Evolutionary conservation across 2,888 invertebrate genomes (phyloP).

Genomic region (Sinotaia quadrata): DNA sequence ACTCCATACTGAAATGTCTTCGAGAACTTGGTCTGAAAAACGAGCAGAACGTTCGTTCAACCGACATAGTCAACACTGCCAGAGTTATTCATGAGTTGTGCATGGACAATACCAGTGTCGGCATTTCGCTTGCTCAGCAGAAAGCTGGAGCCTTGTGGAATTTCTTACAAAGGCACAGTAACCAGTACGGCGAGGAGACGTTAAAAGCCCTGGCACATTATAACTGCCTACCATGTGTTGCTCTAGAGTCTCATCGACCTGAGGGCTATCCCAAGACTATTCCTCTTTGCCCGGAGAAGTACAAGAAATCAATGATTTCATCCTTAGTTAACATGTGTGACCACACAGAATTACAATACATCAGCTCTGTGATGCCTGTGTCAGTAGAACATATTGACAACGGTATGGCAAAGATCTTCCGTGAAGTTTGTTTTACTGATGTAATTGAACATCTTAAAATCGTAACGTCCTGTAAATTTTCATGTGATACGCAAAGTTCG

Average conservation of each 20-base stretch:
- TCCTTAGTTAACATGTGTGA: neutral
- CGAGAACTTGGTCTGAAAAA: constrained; percentile 47
- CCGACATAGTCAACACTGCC: neutral
- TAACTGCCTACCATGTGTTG: constrained; percentile 4
- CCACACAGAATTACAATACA: neutral
- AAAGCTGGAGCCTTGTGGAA: constrained; percentile 13
- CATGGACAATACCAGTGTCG: too few relatives aligned
- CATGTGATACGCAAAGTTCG: neutral
- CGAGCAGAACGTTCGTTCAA: constrained; percentile 32
- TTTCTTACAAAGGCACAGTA: neutral
- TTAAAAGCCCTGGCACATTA: neutral
- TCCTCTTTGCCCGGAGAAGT: constrained; percentile 3
- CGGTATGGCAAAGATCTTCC: neutral
- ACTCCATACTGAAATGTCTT: constrained; percentile 37
- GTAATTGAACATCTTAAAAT: constrained; percentile 4
- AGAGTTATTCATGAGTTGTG: neutral
- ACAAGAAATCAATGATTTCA: neutral
- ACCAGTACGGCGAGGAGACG: too few relatives aligned
- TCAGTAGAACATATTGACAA: neutral
- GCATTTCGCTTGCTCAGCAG: neutral
- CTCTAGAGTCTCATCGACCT: neutral
- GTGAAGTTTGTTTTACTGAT: neutral
- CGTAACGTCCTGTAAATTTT: neutral
- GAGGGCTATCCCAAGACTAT: neutral
- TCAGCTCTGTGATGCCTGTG: constrained; percentile 4